These are phyloP conservation scores for Pangasianodon hypophthalmus DNA, from an alignment of 2,113 vertebrate species.

Conservation along the genomic window DNA sequence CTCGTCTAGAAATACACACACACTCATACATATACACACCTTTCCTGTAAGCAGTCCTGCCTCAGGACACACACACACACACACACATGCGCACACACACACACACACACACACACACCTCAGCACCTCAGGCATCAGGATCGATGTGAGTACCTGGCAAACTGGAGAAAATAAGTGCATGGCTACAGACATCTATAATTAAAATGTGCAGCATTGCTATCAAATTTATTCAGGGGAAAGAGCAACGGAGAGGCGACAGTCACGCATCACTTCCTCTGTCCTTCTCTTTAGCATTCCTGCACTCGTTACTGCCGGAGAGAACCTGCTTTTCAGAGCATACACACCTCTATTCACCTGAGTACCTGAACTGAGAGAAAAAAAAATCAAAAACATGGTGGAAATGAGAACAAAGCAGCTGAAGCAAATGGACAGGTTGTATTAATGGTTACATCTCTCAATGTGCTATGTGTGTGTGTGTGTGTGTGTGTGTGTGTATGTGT, in stretches of 20 bases:
- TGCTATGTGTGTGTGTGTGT: not conserved
- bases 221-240: not conserved
- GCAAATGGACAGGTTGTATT: not conserved
- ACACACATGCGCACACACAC: not conserved
- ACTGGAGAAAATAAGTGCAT: not conserved
- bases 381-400: not conserved
- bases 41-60: not conserved
- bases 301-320: not conserved
- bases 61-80: not conserved
- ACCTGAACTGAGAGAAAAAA: not conserved
- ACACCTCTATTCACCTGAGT: slow-evolving; percentile 4
- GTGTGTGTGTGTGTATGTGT: slow-evolving; percentile 21
- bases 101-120: not conserved
- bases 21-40: not conserved
- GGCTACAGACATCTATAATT: not conserved
- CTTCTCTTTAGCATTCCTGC: not conserved
- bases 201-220: not conserved
- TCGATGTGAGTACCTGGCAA: not conserved
- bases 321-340: not conserved
- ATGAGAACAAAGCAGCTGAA: not conserved
- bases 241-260: not conserved
- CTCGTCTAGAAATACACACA: not conserved
- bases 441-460: not conserved
- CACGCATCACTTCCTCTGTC: slow-evolving; percentile 8
- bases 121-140: not conserved